Conservation (phyloP, 2,113 vertebrate species). For the Phylloscopus whistleri region DNA sequence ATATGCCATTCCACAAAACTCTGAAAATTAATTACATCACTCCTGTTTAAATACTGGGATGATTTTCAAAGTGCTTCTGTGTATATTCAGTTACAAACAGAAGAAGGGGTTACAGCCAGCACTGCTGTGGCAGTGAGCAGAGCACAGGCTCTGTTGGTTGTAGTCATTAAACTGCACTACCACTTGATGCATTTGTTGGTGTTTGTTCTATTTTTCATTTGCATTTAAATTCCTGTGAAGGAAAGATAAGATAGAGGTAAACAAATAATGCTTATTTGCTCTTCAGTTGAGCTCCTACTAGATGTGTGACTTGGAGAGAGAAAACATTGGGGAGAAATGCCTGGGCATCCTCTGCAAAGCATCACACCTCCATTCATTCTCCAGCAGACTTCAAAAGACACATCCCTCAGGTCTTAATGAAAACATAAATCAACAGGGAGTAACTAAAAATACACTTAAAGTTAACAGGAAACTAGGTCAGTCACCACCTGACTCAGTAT, state of each 20-base stretch:
- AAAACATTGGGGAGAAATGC: neutral
- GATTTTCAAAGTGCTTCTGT: slow-evolving; percentile 28
- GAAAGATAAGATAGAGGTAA: slow-evolving; percentile 67
- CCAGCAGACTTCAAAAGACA: slow-evolving; percentile 18
- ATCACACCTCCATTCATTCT: slow-evolving; percentile 17
- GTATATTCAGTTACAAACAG: slow-evolving; percentile 25
- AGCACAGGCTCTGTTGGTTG: slow-evolving; percentile 37
- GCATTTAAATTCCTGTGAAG: slow-evolving; percentile 70
- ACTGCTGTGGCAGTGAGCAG: slow-evolving; percentile 54
- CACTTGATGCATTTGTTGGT: slow-evolving; percentile 43
- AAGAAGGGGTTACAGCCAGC: neutral
- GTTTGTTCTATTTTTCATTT: slow-evolving; percentile 63
- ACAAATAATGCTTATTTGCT: slow-evolving; percentile 66
- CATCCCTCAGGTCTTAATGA: slow-evolving; percentile 60
- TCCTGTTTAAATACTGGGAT: slow-evolving; percentile 27
- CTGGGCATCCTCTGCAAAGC: neutral
- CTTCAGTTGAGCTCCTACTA: slow-evolving; percentile 52
- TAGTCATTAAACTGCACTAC: slow-evolving; percentile 38
- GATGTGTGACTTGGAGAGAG: slow-evolving; percentile 13
- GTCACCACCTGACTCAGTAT: neutral
- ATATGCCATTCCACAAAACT: neutral
- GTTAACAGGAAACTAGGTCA: slow-evolving; percentile 59
- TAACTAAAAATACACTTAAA: slow-evolving; percentile 47
- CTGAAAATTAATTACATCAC: slow-evolving; percentile 18
- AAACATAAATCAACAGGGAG: slow-evolving; percentile 66